Conservation (phyloP, 2,888 invertebrate genomes). For the Xestia rhomboidea region DNA sequence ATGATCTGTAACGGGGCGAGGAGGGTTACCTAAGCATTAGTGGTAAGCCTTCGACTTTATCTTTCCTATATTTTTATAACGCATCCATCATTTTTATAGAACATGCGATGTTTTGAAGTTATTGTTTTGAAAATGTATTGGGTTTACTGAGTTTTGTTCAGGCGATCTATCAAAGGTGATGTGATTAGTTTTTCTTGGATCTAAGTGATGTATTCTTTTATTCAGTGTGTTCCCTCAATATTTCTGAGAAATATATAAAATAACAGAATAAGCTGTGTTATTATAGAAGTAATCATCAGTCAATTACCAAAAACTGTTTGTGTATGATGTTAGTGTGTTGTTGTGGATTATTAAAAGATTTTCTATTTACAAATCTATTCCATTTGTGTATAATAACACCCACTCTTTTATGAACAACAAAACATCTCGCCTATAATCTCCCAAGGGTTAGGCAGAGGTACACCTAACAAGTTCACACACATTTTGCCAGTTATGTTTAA, state of each 20-base stretch:
- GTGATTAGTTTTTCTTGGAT: conserved; percentile 41
- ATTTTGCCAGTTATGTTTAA: too few relatives aligned
- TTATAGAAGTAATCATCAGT: background rate
- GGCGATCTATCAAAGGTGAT: conserved; percentile 60
- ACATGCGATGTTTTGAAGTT: conserved; percentile 61
- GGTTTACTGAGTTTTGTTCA: conserved; percentile 51
- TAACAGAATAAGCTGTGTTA: background rate
- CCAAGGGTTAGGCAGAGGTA: too few relatives aligned
- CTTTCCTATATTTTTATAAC: conserved; percentile 77
- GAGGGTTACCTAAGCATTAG: conserved; percentile 78
- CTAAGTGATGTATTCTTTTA: conserved; percentile 15
- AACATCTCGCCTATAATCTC: background rate
- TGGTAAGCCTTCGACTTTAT: conserved; percentile 80
- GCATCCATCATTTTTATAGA: conserved; percentile 74
- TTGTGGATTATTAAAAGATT: background rate
- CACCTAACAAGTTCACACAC: too few relatives aligned
- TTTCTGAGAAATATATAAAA: background rate
- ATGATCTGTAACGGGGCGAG: conserved; percentile 79
- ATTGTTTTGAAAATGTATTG: conserved; percentile 64
- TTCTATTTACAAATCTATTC: too few relatives aligned
- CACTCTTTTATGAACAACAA: background rate
- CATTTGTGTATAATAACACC: too few relatives aligned
- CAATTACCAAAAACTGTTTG: background rate
- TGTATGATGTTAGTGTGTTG: too few relatives aligned
- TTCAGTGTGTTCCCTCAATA: background rate